Evolutionary conservation across 2,888 invertebrate species (phyloP).

Genomic region (Leucophenga maculata): DNA sequence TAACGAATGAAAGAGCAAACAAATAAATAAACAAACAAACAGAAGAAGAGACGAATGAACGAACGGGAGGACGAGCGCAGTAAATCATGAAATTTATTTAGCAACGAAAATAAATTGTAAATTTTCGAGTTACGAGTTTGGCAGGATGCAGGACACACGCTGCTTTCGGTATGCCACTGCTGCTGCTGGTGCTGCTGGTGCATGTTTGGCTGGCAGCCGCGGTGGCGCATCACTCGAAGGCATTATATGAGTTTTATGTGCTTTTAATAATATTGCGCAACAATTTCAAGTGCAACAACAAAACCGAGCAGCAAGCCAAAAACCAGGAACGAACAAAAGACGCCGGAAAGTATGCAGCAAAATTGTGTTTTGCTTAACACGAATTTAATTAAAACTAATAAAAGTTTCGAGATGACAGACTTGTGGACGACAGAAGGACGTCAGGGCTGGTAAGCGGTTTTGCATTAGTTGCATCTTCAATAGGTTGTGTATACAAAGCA

Average conservation of each 20-base stretch:
- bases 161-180: too few relatives aligned
- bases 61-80: slow-evolving; percentile 32
- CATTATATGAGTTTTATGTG: slow-evolving; percentile 27
- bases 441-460: slow-evolving; percentile 11
- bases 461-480: not conserved
- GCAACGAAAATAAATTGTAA: slow-evolving; percentile 37
- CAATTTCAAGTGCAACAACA: slow-evolving; percentile 15
- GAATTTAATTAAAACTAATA: slow-evolving; percentile 62
- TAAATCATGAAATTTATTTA: slow-evolving; percentile 56
- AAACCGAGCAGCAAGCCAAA: not conserved
- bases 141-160: not conserved
- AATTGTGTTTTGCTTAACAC: slow-evolving; percentile 52
- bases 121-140: not conserved
- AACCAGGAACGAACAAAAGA: slow-evolving; percentile 28
- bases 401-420: slow-evolving; percentile 44
- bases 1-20: not conserved
- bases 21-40: too few relatives aligned
- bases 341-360: slow-evolving; percentile 27
- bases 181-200: not conserved
- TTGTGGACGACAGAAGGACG: slow-evolving; percentile 42
- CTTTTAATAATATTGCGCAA: slow-evolving; percentile 48
- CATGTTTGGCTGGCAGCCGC: too few relatives aligned
- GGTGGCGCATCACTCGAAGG: slow-evolving; percentile 6
- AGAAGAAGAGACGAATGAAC: too few relatives aligned
- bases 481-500: slow-evolving; percentile 9